These are phyloP conservation scores for Margaritifera margaritifera DNA, from an alignment of 2,888 invertebrate species.

Conservation along the genomic window DNA sequence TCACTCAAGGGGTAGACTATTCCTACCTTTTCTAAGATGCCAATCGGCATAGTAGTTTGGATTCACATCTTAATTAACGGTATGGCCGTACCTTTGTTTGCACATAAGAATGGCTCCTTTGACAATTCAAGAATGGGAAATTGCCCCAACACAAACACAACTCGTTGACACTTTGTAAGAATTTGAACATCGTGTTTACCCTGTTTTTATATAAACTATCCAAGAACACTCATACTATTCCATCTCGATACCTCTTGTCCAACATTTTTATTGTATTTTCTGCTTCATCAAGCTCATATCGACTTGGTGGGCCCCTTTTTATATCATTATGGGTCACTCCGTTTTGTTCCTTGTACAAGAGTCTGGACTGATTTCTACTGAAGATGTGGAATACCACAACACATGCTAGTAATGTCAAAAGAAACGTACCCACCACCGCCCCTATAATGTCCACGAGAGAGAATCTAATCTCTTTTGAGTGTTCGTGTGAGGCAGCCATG, in stretches of 20 bases:
- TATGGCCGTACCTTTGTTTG: too few species aligned
- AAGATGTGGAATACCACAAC: slow-evolving; percentile 62
- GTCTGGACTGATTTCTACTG: slow-evolving; percentile 38
- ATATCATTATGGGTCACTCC: slow-evolving; percentile 18
- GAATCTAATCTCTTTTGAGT: slow-evolving; percentile 40
- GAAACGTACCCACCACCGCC: slow-evolving; percentile 70
- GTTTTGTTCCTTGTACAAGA: slow-evolving; percentile 22
- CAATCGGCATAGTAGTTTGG: too few species aligned
- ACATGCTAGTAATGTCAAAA: slow-evolving; percentile 67
- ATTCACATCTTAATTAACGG: too few species aligned
- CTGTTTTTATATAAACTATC: too few species aligned
- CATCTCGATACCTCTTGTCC: slow-evolving; percentile 27
- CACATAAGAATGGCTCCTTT: too few species aligned
- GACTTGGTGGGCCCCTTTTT: slow-evolving; percentile 34
- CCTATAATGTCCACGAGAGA: slow-evolving; percentile 67
- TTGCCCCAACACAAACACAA: too few species aligned
- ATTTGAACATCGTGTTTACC: too few species aligned
- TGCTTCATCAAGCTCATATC: slow-evolving; percentile 35
- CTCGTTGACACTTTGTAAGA: too few species aligned
- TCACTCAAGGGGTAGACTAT: too few species aligned
- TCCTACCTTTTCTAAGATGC: too few species aligned
- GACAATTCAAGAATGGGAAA: too few species aligned
- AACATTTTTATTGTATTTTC: slow-evolving; percentile 41
- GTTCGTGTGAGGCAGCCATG: slow-evolving; percentile 16
- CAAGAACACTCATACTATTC: too few species aligned